A percentile compares a stretch with the other conserved stretches of the same genome.
phyloP scores from a whole-genome alignment of 2,113 vertebrate species.

The Geothlypis trichas region DNA sequence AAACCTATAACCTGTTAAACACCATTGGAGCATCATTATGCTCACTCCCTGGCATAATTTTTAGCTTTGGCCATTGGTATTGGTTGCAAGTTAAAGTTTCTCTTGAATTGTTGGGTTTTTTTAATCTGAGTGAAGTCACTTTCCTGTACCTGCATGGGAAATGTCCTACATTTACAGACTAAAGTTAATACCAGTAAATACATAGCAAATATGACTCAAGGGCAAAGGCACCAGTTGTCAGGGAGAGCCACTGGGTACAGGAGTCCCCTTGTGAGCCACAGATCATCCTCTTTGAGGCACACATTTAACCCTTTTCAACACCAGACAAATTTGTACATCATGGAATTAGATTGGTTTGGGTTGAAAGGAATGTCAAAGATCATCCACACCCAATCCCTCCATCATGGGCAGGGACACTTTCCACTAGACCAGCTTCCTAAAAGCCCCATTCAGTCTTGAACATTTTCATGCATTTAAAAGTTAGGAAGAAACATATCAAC shows the following conservation, averaged over 20 bases:
- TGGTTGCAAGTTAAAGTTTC: neutral
- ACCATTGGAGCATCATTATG: neutral
- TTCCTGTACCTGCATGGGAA: neutral
- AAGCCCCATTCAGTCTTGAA: neutral
- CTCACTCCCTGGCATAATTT: neutral
- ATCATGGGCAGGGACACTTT: neutral
- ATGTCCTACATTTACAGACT: neutral
- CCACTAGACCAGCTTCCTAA: neutral
- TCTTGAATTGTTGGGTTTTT: neutral
- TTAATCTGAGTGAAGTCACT: neutral
- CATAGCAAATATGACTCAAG: rapidly evolving
- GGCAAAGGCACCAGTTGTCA: neutral
- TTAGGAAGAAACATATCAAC: neutral
- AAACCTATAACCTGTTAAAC: neutral
- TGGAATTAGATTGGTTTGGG: neutral
- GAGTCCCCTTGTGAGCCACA: neutral
- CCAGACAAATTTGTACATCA: neutral
- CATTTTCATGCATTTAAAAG: neutral
- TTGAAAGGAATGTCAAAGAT: neutral
- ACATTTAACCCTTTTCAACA: neutral
- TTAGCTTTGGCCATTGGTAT: neutral
- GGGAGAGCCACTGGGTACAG: neutral
- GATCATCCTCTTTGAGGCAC: neutral
- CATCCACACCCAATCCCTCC: neutral
- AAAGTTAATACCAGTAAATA: neutral